These are phyloP conservation scores for Microtus oregoni DNA, from an alignment of 2,113 vertebrate genomes.

Conservation along the genomic window DNA sequence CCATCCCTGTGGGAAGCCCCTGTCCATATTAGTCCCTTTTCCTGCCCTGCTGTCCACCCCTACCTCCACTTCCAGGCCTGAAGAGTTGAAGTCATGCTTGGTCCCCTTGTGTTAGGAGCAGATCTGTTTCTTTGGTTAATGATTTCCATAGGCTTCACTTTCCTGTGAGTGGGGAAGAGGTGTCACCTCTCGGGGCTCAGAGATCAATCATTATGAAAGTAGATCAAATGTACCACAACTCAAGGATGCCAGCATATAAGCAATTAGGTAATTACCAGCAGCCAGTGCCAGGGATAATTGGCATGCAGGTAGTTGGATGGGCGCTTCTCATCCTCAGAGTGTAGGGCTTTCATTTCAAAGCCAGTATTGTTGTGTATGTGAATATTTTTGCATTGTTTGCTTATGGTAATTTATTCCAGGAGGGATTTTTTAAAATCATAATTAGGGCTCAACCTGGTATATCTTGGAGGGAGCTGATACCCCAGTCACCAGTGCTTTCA, in stretches of 20 bases:
- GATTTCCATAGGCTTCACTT: neutral
- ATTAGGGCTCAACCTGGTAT: neutral
- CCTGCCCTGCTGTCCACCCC: neutral
- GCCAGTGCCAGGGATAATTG: slow-evolving; percentile 23
- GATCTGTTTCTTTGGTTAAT: neutral
- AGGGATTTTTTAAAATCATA: slow-evolving; percentile 28
- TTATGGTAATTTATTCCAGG: slow-evolving; percentile 56
- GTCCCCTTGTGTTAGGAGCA: neutral
- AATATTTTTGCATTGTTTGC: slow-evolving; percentile 60
- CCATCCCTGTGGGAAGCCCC: neutral
- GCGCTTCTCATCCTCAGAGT: neutral
- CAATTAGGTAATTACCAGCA: slow-evolving; percentile 27
- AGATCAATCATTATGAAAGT: neutral
- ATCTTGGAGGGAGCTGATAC: slow-evolving; percentile 64
- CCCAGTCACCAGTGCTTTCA: slow-evolving; percentile 31
- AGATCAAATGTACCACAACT: neutral
- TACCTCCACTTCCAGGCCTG: neutral
- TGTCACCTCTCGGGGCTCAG: neutral
- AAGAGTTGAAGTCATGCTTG: neutral
- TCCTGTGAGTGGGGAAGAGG: neutral
- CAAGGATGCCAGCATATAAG: neutral
- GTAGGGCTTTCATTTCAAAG: slow-evolving; percentile 64
- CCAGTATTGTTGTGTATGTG: slow-evolving; percentile 54
- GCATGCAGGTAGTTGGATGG: slow-evolving; percentile 36
- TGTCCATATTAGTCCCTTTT: neutral